Evolutionary conservation across 2,113 vertebrate genomes (phyloP).

Genomic region (Narcine bancroftii): DNA sequence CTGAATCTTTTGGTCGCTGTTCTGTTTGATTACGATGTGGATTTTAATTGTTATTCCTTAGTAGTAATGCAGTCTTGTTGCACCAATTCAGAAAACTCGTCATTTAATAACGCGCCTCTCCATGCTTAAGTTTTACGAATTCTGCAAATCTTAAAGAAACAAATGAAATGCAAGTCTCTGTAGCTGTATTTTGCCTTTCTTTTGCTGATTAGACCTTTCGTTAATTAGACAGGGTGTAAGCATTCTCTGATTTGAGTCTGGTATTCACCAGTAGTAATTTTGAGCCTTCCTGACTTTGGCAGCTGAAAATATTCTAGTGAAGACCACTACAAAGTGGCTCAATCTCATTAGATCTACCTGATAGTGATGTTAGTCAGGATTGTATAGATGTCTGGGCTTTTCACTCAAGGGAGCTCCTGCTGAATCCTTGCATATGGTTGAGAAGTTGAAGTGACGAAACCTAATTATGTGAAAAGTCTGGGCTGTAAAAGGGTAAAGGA

Average conservation of each 20-base stretch:
- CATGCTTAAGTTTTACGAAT: not conserved
- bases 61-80: not conserved
- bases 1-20: not conserved
- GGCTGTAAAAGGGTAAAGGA: not conserved
- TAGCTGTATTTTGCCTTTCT: not conserved
- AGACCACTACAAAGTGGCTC: constrained; percentile 6
- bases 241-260: not conserved
- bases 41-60: not conserved
- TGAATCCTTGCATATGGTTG: not conserved
- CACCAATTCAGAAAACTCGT: not conserved
- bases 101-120: not conserved
- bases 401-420: not conserved
- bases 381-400: constrained; percentile 6
- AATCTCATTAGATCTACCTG: not conserved
- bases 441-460: not conserved
- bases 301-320: not conserved
- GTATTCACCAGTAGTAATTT: not conserved
- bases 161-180: not conserved
- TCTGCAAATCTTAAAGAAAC: not conserved
- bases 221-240: constrained; percentile 1
- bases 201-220: not conserved
- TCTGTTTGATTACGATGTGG: not conserved
- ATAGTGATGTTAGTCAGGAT: constrained; percentile 2
- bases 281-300: no score
- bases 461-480: constrained; percentile 15